Conservation (phyloP, 64 coral and sea anemone genomes). For the Catalaphyllia jardinei region DNA sequence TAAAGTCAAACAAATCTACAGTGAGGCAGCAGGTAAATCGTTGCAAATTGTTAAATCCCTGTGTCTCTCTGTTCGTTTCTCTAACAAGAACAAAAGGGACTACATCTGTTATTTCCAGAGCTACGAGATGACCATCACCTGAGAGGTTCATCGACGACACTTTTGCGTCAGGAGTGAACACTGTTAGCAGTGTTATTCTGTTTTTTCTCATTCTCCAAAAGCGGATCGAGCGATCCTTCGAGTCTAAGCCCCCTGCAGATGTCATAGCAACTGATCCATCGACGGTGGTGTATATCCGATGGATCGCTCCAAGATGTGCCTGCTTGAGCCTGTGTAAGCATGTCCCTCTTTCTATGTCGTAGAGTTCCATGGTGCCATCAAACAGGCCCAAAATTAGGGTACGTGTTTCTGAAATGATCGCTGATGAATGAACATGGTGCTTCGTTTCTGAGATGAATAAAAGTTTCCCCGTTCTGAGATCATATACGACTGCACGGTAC, state of each 20-base stretch:
- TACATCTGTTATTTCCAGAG: constrained; percentile 61
- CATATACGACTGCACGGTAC: constrained; percentile 71
- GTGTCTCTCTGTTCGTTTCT: constrained; percentile 13
- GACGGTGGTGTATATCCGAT: constrained; percentile 66
- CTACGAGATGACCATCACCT: constrained; percentile 59
- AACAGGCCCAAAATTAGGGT: constrained; percentile 60
- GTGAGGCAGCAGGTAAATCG: constrained; percentile 35
- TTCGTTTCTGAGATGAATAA: constrained; percentile 38
- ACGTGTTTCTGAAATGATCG: constrained; percentile 31
- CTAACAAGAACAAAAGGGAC: constrained; percentile 68
- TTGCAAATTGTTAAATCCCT: neutral
- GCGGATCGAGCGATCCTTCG: constrained; percentile 81
- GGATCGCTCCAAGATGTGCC: constrained; percentile 69
- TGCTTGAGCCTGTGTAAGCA: constrained; percentile 7
- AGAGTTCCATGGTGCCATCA: constrained; percentile 68
- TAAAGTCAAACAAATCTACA: constrained; percentile 54
- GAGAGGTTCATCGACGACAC: constrained; percentile 69
- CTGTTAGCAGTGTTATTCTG: constrained; percentile 23
- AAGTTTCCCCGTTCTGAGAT: constrained; percentile 62
- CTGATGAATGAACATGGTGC: constrained; percentile 46
- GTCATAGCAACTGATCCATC: constrained; percentile 71
- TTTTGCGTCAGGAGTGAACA: constrained; percentile 76
- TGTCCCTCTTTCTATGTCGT: constrained; percentile 45
- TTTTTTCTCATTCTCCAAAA: constrained; percentile 56
- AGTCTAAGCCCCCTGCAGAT: constrained; percentile 78